Percentiles rank a stretch among this genome's conserved stretches.
Evolutionary conservation across 2,888 invertebrate genomes (phyloP).

Genomic region (Cephalotes varians): DNA sequence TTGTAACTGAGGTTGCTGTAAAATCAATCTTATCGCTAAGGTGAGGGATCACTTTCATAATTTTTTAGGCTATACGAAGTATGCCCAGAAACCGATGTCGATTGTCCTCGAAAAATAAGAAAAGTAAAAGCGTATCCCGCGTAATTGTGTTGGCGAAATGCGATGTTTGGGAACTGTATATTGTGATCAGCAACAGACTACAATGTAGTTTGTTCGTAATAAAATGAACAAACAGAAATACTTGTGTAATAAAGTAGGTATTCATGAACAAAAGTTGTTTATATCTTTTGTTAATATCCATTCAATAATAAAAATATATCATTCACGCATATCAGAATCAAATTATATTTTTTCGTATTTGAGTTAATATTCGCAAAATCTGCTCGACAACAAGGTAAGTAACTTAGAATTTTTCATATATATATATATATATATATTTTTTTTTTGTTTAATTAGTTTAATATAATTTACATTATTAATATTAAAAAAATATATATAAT

Average conservation of each 20-base stretch:
- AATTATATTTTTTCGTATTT: conserved; percentile 1
- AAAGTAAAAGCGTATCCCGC: conserved; percentile 72
- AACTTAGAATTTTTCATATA: not conserved
- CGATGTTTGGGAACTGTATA: conserved; percentile 81
- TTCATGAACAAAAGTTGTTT: conserved; percentile 77
- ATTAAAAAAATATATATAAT: too few relatives aligned
- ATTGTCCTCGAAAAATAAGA: conserved; percentile 77
- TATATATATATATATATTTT: not conserved
- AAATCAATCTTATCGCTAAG: conserved; percentile 78
- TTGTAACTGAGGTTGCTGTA: conserved; percentile 84
- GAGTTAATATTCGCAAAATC: not conserved
- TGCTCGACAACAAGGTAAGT: not conserved
- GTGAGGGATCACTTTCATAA: conserved; percentile 82
- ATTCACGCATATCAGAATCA: not conserved
- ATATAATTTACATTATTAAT: not conserved
- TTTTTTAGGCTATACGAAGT: conserved; percentile 80
- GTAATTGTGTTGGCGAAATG: conserved; percentile 79
- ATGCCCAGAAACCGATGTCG: conserved; percentile 70
- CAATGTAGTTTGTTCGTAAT: conserved; percentile 85
- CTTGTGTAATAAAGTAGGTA: conserved; percentile 86
- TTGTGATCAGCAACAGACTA: conserved; percentile 85
- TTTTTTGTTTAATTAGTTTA: conserved; percentile 9
- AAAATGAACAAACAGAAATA: conserved; percentile 84
- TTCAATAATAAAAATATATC: conserved; percentile 12
- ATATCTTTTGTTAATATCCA: conserved; percentile 40